These are phyloP conservation scores for Alectoris magna DNA, from an alignment of 2,797 vertebrate genomes.

Conservation along the genomic window DNA sequence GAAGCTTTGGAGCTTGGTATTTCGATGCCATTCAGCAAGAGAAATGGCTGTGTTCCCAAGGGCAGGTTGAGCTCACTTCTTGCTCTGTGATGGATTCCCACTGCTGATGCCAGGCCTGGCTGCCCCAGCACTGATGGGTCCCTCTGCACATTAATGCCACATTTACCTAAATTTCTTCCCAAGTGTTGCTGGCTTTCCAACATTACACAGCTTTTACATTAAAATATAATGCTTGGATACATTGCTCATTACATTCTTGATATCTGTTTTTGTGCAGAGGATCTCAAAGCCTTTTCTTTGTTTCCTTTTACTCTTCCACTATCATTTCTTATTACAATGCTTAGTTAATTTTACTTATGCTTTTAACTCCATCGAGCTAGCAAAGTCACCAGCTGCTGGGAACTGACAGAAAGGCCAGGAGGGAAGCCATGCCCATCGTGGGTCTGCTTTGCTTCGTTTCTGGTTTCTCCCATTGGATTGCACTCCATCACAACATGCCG, in stretches of 20 bases:
- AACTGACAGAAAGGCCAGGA: not conserved
- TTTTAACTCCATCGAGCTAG: not conserved
- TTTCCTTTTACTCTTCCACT: not conserved
- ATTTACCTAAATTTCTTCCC: not conserved
- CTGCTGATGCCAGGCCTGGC: not conserved
- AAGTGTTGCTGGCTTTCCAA: not conserved
- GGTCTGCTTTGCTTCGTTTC: accelerated
- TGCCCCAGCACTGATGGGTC: accelerated
- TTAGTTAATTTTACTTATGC: accelerated
- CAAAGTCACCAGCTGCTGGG: not conserved
- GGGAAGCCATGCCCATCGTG: accelerated
- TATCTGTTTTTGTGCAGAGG: not conserved
- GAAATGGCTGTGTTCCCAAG: not conserved
- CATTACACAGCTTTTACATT: not conserved
- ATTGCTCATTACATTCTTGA: not conserved
- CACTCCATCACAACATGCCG: accelerated
- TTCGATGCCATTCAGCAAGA: not conserved
- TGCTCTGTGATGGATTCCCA: not conserved
- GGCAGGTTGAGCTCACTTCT: not conserved
- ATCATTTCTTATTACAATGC: not conserved
- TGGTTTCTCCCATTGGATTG: too few relatives aligned
- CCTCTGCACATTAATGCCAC: not conserved
- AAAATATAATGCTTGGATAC: not conserved
- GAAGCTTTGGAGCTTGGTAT: not conserved
- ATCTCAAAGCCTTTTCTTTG: not conserved